Percentiles rank a stretch among this genome's conserved stretches.
Conservation (phyloP, 92 coral and sea anemone species). For the Phenganax stokvisi region DNA sequence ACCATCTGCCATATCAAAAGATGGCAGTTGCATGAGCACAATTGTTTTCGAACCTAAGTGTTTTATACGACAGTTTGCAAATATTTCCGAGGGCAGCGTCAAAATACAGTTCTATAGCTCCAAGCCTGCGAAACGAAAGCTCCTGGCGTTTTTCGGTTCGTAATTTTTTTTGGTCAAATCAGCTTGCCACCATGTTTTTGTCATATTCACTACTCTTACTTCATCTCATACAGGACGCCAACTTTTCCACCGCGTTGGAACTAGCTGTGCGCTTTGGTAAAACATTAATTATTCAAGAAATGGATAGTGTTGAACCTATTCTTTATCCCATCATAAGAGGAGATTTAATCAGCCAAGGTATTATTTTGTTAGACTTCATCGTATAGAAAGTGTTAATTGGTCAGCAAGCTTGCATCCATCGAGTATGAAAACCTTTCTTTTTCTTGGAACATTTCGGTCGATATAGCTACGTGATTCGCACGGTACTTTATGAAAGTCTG, state of each 20-base stretch:
- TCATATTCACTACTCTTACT: not conserved
- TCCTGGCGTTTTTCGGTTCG: no score
- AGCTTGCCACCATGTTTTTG: not conserved
- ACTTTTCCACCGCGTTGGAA: constrained; percentile 96
- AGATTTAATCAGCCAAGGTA: constrained; percentile 90
- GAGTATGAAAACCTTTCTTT: not conserved
- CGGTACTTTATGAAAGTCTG: not conserved
- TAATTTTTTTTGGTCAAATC: not conserved
- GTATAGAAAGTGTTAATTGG: not conserved
- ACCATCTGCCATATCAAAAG: no score
- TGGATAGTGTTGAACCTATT: constrained; percentile 94
- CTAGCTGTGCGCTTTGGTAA: constrained; percentile 97
- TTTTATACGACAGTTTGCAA: no score
- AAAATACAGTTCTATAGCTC: no score
- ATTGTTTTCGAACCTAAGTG: no score
- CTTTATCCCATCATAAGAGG: constrained; percentile 94
- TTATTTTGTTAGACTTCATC: not conserved
- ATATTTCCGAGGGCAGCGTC: no score
- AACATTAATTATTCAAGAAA: constrained; percentile 92
- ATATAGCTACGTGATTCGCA: not conserved
- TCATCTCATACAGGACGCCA: constrained; percentile 65
- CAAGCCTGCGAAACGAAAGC: no score
- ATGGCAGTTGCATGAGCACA: no score
- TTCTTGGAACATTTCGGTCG: not conserved
- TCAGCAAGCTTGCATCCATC: not conserved